Base-by-base conservation (phyloP, 2,113 vertebrate genomes). In the Thamnophis sirtalis region DNA sequence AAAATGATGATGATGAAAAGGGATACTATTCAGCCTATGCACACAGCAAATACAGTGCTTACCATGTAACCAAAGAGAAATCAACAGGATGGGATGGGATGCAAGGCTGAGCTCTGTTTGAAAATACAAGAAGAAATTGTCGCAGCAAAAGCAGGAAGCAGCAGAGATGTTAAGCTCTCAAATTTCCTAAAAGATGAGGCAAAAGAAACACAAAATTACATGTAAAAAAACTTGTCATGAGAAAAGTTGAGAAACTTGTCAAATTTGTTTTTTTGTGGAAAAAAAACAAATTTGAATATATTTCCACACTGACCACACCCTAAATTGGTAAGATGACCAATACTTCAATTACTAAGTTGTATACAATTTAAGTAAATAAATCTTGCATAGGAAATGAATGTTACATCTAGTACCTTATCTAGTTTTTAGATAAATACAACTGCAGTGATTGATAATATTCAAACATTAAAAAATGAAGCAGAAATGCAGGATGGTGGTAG, bases 31-130 rank as follows among this genome's bases (percentile, higher is more conserved):
- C 87, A 92, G 92, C 93, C 97, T 68, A 94, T 90, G 93, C 92
- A 86, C 28, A 93, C 92, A 96, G 94, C 94, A 93, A 95, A 96
- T 93, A 89, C 96, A 96, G 96, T 38, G 89, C 96, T 96, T 95
- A 96, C 95, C 94, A 94, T 91, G 92, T 96, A 96, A 96, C 94
- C 93, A 95, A 93, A 94, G 93, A 91, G 92, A 92, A 96, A 94
- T 92, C 93, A 95, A 96, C 92, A 94, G 91, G 92, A 96, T 95
- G 93, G 89, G 93, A 95, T 95, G 33, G 88, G 94, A 95, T 95
- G 92, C 89, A 94, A 93, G 92, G 95, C 92, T 92, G 93, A 95
- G 89, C 93, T 96, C 91, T 17, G 0, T 94, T 96, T 93, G 95
- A 85, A 93, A 96, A 94, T 95, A n/a, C 91, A 94, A 85, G 88